phyloP scores from a whole-genome alignment of 2,113 vertebrate species.

The Chelonoidis abingdonii region DNA sequence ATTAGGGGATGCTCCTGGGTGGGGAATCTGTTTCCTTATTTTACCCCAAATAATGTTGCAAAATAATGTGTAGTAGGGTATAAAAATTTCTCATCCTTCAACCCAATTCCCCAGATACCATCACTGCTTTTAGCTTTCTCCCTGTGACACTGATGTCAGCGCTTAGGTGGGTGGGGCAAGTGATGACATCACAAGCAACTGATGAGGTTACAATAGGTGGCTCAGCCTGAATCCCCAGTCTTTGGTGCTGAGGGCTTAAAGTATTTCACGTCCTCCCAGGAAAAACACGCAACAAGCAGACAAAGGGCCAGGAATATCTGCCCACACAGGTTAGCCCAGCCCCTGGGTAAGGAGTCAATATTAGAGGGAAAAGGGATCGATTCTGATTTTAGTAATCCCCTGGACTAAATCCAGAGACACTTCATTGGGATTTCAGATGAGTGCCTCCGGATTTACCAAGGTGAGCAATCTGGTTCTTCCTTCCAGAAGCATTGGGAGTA shows the following conservation, averaged over 20 bases:
- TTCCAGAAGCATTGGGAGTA: background rate
- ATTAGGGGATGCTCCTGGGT: background rate
- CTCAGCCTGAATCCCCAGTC: background rate
- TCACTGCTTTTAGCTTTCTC: background rate
- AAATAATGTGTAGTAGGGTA: background rate
- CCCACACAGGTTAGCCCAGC: slow-evolving; percentile 4
- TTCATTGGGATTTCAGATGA: background rate
- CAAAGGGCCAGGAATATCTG: background rate
- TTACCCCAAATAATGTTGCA: background rate
- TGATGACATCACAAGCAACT: slow-evolving; percentile 40
- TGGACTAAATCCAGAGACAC: background rate
- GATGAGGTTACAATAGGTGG: slow-evolving; percentile 38
- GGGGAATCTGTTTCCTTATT: background rate
- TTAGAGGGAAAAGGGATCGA: background rate
- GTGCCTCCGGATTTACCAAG: background rate
- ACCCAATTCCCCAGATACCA: background rate
- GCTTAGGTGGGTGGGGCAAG: background rate
- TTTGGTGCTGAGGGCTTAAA: background rate
- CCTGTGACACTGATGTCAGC: background rate
- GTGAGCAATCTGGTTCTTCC: background rate
- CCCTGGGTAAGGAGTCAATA: too few relatives aligned
- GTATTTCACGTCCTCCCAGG: background rate
- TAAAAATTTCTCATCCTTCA: background rate
- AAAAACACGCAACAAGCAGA: background rate
- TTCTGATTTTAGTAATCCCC: background rate